These are phyloP conservation scores for Saturnia japonica DNA, from an alignment of 2,888 invertebrate species.

Conservation along the genomic window DNA sequence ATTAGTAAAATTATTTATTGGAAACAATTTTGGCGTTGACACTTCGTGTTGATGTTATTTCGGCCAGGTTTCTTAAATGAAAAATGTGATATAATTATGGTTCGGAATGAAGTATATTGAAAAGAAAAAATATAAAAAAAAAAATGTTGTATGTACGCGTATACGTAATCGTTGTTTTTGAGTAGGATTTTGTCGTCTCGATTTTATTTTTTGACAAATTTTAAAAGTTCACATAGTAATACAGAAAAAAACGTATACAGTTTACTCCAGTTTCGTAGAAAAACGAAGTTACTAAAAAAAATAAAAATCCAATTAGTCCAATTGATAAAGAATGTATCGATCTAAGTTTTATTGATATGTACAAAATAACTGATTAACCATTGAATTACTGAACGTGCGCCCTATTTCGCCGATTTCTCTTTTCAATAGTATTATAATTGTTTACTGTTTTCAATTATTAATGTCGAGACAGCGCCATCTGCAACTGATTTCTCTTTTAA, in stretches of 20 bases:
- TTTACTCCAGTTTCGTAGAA: neutral
- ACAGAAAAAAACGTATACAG: too few relatives aligned
- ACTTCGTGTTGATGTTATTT: conserved; percentile 19
- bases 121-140: conserved; percentile 25
- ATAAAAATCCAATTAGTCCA: too few relatives aligned
- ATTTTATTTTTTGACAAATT: conserved; percentile 1
- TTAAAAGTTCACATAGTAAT: neutral
- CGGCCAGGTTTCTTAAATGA: conserved; percentile 56
- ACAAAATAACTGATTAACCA: too few relatives aligned
- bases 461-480: too few relatives aligned
- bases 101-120: conserved; percentile 38
- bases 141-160: conserved; percentile 45
- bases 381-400: too few relatives aligned
- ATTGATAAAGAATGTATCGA: too few relatives aligned
- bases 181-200: conserved; percentile 5
- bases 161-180: conserved; percentile 11
- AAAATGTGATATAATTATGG: conserved; percentile 41
- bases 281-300: neutral
- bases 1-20: conserved; percentile 20
- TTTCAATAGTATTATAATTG: too few relatives aligned
- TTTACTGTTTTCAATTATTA: too few relatives aligned
- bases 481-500: too few relatives aligned
- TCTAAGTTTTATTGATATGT: too few relatives aligned
- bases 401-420: too few relatives aligned
- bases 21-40: conserved; percentile 7